Conservation (phyloP, 2,797 vertebrate genomes). For the Pitangus sulphuratus region DNA sequence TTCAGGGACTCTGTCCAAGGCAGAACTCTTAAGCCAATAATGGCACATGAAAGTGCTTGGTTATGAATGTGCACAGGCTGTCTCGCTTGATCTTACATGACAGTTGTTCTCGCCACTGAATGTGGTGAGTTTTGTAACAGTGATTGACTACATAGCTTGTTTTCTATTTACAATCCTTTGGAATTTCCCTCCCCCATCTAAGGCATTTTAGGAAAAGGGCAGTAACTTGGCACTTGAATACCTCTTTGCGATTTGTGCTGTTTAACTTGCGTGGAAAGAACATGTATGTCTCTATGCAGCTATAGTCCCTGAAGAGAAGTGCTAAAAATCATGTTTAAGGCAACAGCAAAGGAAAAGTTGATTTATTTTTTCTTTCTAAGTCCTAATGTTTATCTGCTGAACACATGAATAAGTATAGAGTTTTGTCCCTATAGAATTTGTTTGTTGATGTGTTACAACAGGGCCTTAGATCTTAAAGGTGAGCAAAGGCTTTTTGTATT, state of each 20-base stretch:
- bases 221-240: not conserved
- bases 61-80: not conserved
- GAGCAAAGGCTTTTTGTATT: conserved; percentile 3
- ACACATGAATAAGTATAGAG: not conserved
- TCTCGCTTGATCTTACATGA: not conserved
- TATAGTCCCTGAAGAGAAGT: not conserved
- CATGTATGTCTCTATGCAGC: not conserved
- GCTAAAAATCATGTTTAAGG: not conserved
- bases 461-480: not conserved
- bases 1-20: not conserved
- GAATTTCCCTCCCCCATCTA: not conserved
- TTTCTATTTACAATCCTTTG: not conserved
- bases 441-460: not conserved
- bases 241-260: not conserved
- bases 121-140: not conserved
- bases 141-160: not conserved
- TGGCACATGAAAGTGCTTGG: not conserved
- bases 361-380: not conserved
- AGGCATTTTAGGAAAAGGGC: not conserved
- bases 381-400: not conserved
- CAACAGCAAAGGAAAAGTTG: not conserved
- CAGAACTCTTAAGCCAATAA: not conserved
- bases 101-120: not conserved
- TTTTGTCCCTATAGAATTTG: not conserved
- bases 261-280: not conserved